These are phyloP conservation scores for Lepidurus couesii DNA, from an alignment of 1,140 invertebrate species.

Conservation along the genomic window DNA sequence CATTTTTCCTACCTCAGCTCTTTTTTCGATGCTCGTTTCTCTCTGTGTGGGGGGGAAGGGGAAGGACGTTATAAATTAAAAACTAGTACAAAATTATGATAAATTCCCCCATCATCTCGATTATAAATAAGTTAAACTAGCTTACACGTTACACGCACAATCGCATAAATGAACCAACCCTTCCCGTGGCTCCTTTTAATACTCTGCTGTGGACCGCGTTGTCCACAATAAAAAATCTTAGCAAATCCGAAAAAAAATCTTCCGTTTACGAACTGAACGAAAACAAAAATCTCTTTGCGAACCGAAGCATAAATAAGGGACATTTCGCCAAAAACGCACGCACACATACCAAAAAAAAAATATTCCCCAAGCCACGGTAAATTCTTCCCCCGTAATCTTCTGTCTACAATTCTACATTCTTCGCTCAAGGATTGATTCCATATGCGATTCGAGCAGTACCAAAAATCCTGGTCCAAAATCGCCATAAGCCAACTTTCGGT, in stretches of 20 bases:
- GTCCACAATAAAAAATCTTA: neutral
- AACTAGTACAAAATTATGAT: constrained; percentile 17
- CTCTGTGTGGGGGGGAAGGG: neutral
- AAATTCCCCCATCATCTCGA: neutral
- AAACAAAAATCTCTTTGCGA: neutral
- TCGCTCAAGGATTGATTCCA: neutral
- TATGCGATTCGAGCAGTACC: neutral
- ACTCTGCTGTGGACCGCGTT: neutral
- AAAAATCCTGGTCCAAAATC: neutral
- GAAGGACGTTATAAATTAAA: constrained; percentile 10
- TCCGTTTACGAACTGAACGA: neutral
- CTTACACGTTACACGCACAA: constrained; percentile 5
- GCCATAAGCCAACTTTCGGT: constrained; percentile 18
- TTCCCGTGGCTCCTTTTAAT: neutral
- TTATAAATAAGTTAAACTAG: constrained; percentile 20
- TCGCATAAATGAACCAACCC: constrained; percentile 1
- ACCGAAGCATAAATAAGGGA: neutral
- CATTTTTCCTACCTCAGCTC: constrained; percentile 4
- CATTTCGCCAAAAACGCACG: neutral
- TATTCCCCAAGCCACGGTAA: neutral
- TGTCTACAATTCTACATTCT: neutral
- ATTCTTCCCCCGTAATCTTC: neutral
- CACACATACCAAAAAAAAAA: neutral
- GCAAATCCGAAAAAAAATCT: neutral
- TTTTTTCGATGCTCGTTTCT: neutral